These are phyloP conservation scores for Dichetophora obliterata DNA, from an alignment of 2,888 invertebrate genomes.

Conservation along the genomic window DNA sequence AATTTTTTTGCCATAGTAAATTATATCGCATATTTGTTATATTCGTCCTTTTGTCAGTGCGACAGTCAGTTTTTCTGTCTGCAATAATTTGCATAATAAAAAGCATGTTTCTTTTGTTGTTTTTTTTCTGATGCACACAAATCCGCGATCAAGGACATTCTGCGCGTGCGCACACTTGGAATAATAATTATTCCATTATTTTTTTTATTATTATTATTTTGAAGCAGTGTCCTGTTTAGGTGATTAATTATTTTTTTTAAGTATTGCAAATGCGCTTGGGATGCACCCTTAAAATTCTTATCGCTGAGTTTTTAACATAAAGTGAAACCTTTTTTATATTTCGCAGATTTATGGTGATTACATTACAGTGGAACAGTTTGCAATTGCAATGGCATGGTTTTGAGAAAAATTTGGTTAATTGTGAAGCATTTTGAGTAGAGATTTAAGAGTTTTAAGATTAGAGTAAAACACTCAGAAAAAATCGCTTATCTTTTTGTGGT, in stretches of 20 bases:
- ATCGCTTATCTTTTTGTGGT: no score
- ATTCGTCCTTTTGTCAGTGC: background rate
- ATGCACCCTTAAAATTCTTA: conserved; percentile 28
- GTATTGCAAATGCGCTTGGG: conserved; percentile 19
- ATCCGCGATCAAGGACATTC: conserved; percentile 52
- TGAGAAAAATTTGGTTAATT: no score
- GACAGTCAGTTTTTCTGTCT: background rate
- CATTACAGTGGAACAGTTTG: conserved; percentile 15
- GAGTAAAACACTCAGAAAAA: no score
- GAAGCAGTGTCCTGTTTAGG: background rate
- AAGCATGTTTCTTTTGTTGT: background rate
- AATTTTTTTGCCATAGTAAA: conserved; percentile 11
- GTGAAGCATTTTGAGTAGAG: no score
- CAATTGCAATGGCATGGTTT: background rate
- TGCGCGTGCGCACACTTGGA: conserved; percentile 49
- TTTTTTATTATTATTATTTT: conserved; percentile 7
- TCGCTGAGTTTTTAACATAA: background rate
- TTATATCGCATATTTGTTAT: conserved; percentile 26
- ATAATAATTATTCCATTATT: conserved; percentile 19
- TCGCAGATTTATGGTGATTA: conserved; percentile 5
- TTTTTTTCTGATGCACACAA: conserved; percentile 32
- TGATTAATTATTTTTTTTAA: conserved; percentile 5
- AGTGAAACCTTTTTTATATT: background rate
- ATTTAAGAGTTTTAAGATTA: no score
- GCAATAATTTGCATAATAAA: conserved; percentile 29